Percentiles rank a stretch among this genome's conserved stretches.
Conservation (phyloP, 2,888 invertebrate species). For the Drosophila incognita region DNA sequence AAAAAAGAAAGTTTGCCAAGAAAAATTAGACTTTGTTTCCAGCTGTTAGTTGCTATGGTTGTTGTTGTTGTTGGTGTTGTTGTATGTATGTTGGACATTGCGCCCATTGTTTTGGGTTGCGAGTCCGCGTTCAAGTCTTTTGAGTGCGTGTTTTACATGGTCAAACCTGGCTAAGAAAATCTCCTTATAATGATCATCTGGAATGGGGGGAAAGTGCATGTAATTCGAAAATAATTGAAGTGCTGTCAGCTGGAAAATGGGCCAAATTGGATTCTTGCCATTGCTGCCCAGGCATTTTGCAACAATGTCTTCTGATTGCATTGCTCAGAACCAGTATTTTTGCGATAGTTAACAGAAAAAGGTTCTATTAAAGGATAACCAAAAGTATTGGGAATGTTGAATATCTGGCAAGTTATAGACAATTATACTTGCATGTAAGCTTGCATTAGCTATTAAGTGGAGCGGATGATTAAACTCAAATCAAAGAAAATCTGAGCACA, state of each 20-base stretch:
- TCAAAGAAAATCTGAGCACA: too few relatives aligned
- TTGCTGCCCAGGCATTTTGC: neutral
- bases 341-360: slow-evolving; percentile 1
- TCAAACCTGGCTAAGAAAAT: slow-evolving; percentile 44
- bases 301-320: slow-evolving; percentile 9
- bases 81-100: slow-evolving; percentile 37
- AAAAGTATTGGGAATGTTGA: neutral
- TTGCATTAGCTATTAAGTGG: neutral
- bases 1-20: slow-evolving; percentile 61
- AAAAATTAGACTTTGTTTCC: slow-evolving; percentile 43
- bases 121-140: slow-evolving; percentile 15
- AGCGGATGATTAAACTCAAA: neutral
- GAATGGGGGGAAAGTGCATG: slow-evolving; percentile 38
- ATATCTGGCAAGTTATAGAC: too few relatives aligned
- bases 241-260: slow-evolving; percentile 30
- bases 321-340: neutral
- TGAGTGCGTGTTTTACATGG: slow-evolving; percentile 48
- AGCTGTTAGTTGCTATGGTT: slow-evolving; percentile 3
- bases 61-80: slow-evolving; percentile 10
- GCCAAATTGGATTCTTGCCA: slow-evolving; percentile 11
- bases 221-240: slow-evolving; percentile 62
- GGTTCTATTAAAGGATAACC: neutral
- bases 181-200: slow-evolving; percentile 32
- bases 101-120: slow-evolving; percentile 47
- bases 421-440: neutral